Evolutionary conservation across 2,797 vertebrate species (phyloP).

Genomic region (Pseudotriccus pelzelni): DNA sequence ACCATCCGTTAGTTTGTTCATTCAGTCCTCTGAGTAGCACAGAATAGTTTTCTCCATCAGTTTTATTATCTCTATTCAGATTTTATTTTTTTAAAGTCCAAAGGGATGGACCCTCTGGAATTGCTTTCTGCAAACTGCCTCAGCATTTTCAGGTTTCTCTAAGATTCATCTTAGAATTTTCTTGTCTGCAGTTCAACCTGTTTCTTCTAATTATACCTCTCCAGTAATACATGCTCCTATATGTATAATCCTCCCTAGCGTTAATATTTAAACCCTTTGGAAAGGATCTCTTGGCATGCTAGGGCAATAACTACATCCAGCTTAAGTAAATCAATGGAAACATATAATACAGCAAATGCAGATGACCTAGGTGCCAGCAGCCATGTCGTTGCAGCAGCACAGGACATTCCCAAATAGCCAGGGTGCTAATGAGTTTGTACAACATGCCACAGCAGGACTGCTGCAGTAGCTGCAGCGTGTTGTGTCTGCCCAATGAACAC

Average conservation of each 20-base stretch:
- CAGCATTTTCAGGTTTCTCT: not conserved
- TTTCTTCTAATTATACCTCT: slow-evolving; percentile 28
- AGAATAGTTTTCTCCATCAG: not conserved
- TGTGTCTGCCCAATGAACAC: not conserved
- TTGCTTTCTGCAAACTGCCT: not conserved
- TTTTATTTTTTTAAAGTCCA: not conserved
- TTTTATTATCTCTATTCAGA: not conserved
- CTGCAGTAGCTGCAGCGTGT: not conserved
- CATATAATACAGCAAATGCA: not conserved
- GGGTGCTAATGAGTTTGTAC: not conserved
- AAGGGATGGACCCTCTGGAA: not conserved
- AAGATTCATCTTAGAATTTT: not conserved
- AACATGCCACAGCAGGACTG: not conserved
- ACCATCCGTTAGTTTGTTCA: not conserved
- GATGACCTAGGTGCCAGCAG: not conserved
- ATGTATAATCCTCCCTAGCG: not conserved
- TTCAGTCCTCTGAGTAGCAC: not conserved
- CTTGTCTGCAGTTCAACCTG: not conserved
- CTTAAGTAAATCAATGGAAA: not conserved
- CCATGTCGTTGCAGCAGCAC: not conserved
- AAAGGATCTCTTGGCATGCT: not conserved
- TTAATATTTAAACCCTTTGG: not conserved
- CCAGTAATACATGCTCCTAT: not conserved
- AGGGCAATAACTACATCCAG: not conserved
- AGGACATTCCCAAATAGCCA: not conserved